A percentile compares a stretch with the other conserved stretches of the same genome.
Evolutionary conservation across 2,797 vertebrate genomes (phyloP).

Genomic region (Muscicapa comitata): DNA sequence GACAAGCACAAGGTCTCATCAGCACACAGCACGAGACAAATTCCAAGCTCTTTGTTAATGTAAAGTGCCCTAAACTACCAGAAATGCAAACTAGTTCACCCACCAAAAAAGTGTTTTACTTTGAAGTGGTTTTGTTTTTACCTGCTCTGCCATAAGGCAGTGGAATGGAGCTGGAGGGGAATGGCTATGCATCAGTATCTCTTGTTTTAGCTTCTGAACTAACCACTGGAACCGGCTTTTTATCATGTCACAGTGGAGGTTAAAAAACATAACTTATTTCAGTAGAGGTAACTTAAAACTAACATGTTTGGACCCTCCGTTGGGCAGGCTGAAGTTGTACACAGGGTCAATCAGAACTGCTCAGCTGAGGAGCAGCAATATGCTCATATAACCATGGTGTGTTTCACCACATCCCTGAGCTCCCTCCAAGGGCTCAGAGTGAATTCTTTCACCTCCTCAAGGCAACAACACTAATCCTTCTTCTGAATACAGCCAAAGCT

Average conservation of each 20-base stretch:
- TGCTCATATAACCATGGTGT: background rate
- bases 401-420: background rate
- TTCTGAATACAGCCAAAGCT: background rate
- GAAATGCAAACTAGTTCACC: background rate
- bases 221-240: background rate
- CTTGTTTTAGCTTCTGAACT: background rate
- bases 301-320: fast-evolving
- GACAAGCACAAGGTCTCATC: background rate
- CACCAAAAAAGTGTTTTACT: background rate
- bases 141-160: background rate
- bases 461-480: background rate
- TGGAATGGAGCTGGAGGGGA: background rate
- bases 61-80: background rate
- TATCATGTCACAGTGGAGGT: background rate
- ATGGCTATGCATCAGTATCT: background rate
- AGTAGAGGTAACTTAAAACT: background rate
- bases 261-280: background rate
- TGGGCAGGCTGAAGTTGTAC: background rate
- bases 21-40: background rate
- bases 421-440: background rate
- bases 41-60: background rate
- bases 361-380: background rate
- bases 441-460: background rate
- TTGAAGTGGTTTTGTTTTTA: background rate
- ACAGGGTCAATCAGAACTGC: background rate